Evolutionary conservation across 2,888 invertebrate species (phyloP), one percentile per base, ranked within the genome.

Genomic region (Electrophaes corylata): DNA sequence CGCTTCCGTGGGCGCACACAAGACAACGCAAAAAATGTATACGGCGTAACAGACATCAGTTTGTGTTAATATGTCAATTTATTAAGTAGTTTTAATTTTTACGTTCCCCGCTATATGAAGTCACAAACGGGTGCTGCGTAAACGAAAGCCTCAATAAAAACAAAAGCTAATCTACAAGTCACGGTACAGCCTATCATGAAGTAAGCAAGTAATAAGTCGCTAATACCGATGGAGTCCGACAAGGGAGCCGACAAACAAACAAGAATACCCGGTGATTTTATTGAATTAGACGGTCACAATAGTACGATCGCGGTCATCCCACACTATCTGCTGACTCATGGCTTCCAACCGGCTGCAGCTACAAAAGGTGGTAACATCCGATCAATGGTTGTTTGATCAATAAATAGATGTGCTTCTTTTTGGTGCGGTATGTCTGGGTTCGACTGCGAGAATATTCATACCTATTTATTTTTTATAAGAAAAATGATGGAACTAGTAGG

Each of bases 261-360:
- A 87, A 89, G 86, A 89, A 88, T 90, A 85, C 83, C 81, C 82
- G 78, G 84, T 86, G 88, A 88, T 90, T 88, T 91, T 89, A 91
- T 91, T 91, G 91, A 91, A 91, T 91, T 91, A 91, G 86, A 79
- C 77, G 88, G 85, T 87, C 88, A 91, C 90, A 90, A 88, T 90
- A 80, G 80, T 74, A 69, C 70, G 72, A 79, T 78, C 76, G 72
- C 72, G 79, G 77, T 74, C 73, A 73, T 69, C 70, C 59, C 63
- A 66, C 65, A 67, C 65, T 75, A 81, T 81, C 71, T 82, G 90
- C 89, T 76, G 83, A 78, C 69, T 91, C 91, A 91, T 56, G 77
- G 80, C 86, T 87, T 79, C 86, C 85, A 83, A 43, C 43, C 43
- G 78, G 77, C 76, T 72, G 76, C 75, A 68, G 69, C 69, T 71